Conservation (phyloP, 2,888 invertebrate genomes). For the Scelioninae gen. 1 region DNA sequence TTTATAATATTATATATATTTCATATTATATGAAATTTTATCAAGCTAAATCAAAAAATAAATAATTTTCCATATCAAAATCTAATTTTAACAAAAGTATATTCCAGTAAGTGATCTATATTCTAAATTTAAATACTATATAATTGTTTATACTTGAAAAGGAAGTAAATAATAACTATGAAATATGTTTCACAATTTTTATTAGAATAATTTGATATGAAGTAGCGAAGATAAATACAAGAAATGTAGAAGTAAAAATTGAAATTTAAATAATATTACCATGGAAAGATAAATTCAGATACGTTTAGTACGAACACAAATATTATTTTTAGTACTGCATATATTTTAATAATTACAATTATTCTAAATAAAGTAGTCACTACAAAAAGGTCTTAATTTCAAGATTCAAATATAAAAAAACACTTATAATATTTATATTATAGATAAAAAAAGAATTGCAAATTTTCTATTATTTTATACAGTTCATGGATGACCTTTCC, state of each 20-base stretch:
- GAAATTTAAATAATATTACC: constrained; percentile 78
- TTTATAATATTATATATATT: no score
- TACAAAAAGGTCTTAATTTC: no score
- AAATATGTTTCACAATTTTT: constrained; percentile 80
- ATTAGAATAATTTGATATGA: constrained; percentile 84
- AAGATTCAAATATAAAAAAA: no score
- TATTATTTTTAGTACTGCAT: neutral
- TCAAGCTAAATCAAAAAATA: no score
- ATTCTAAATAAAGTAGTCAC: no score
- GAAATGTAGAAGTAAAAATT: constrained; percentile 84
- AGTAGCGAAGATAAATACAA: constrained; percentile 84
- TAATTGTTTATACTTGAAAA: neutral
- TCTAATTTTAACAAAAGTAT: no score
- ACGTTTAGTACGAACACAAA: neutral
- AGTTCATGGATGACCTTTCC: constrained; percentile 46
- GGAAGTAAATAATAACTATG: constrained; percentile 6
- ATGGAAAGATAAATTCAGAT: constrained; percentile 43
- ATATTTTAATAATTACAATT: neutral
- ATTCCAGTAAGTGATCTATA: no score
- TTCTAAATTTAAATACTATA: no score
- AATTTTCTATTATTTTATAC: constrained; percentile 7
- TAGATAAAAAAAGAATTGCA: constrained; percentile 18
- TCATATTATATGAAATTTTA: no score
- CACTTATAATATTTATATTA: neutral
- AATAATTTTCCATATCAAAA: no score